Conservation (phyloP, 23 tunicate species). For the Corella eumyota region DNA sequence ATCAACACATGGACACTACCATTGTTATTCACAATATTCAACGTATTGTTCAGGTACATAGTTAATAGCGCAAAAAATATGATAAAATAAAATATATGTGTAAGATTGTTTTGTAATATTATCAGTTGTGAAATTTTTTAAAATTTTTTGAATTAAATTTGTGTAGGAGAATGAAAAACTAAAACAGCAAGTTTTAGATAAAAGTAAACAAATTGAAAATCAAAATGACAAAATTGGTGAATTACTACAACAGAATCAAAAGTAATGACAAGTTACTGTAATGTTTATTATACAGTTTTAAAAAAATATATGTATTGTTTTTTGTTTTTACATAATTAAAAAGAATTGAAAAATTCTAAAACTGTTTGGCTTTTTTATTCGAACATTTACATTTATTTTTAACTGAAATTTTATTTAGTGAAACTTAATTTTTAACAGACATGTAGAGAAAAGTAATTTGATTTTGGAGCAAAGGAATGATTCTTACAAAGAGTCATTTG, state of each 20-base stretch:
- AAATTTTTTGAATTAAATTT: too few relatives aligned
- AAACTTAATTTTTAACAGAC: conserved; percentile 9
- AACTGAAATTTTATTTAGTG: not conserved
- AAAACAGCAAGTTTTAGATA: conserved; percentile 50
- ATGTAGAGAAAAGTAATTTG: conserved; percentile 64
- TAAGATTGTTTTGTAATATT: too few relatives aligned
- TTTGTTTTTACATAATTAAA: too few relatives aligned
- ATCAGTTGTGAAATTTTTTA: too few relatives aligned
- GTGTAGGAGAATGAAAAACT: conserved; percentile 66
- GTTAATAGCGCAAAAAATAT: too few relatives aligned
- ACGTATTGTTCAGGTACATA: conserved; percentile 51
- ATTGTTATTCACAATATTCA: conserved; percentile 49
- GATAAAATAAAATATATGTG: too few relatives aligned
- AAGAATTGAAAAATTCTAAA: too few relatives aligned
- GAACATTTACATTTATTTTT: not conserved
- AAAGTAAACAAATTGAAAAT: conserved; percentile 49
- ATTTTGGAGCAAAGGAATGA: conserved; percentile 51
- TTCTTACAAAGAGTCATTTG: conserved; percentile 66
- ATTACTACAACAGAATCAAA: conserved; percentile 71
- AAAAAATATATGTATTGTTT: too few relatives aligned
- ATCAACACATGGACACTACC: conserved; percentile 54
- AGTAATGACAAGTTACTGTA: too few relatives aligned
- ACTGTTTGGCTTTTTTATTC: too few relatives aligned
- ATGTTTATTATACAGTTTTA: too few relatives aligned
- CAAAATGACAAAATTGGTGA: conserved; percentile 69